These are phyloP conservation scores for Nylanderia fulva DNA, from an alignment of 1,140 invertebrate genomes.

Conservation along the genomic window DNA sequence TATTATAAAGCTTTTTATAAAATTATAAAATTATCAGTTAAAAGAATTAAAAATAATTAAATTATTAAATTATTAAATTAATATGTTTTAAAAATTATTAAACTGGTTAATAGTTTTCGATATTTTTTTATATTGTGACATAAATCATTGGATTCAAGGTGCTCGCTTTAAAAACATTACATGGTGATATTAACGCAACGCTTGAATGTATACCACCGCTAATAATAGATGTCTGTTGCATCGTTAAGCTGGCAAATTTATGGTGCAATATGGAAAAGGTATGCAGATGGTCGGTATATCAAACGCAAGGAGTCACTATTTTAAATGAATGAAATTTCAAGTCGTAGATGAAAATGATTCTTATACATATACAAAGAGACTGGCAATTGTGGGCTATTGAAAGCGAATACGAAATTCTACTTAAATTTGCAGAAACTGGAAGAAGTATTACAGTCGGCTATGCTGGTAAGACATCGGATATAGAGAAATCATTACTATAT, in stretches of 20 bases:
- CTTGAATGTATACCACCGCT: conserved; percentile 42
- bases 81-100: not conserved
- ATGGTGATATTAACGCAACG: not conserved
- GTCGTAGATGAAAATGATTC: conserved; percentile 27
- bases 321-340: conserved; percentile 35
- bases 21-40: not conserved
- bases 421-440: conserved; percentile 35
- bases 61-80: too few species aligned
- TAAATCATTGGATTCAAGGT: conserved; percentile 17
- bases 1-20: too few species aligned
- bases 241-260: conserved; percentile 10
- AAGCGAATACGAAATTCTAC: conserved; percentile 34
- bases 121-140: not conserved
- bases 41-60: not conserved
- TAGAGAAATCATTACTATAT: not conserved
- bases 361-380: conserved; percentile 25
- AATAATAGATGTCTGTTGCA: conserved; percentile 1
- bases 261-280: conserved; percentile 11
- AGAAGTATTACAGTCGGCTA: conserved; percentile 39
- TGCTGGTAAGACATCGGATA: conserved; percentile 15
- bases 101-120: not conserved
- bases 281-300: not conserved
- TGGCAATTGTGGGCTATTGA: conserved; percentile 4
- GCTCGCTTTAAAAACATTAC: conserved; percentile 33
- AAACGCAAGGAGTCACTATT: not conserved